Evolutionary conservation across 2,113 vertebrate species (phyloP), one percentile per base, ranked within the genome.

Genomic region (Rhinolophus sinicus): DNA sequence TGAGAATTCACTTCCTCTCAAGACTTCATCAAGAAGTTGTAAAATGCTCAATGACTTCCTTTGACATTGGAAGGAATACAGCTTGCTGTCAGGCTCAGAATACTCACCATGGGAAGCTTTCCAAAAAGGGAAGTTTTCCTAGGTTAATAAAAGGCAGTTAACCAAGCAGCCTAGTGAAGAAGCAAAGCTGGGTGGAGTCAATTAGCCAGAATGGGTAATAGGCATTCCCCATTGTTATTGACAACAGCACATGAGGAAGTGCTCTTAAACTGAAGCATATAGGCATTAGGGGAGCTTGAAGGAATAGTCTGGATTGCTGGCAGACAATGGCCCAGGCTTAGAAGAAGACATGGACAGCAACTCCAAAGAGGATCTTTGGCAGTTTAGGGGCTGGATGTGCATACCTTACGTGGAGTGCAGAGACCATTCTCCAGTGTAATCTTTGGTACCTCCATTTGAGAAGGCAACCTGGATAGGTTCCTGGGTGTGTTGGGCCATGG

Each of bases 21-120:
- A 97, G 78, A 97, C 93, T 95, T 96, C 81, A 94, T 97, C 93
- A 97, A 97, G 96, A 97, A 91, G 83, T 97, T 95, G 93, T 97
- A 97, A 96, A 97, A 97, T 92, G 67, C 33, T 96, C 84, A 87
- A 84, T 96, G 98, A 98, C 96, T 98, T 98, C 97, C 96, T 97
- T 97, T 96, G 96, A 96, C 86, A 96, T 86, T 97, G 90, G 95
- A 92, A 93, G 83, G 93, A 72, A 64, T 65, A 47, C 88, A 73
- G 67, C 97, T 98, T 98, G 52, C 58, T 97, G 52, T 97, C 96
- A 95, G 91, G 85, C 92, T 87, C 89, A 16, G 33, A 94, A 12
- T 93, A 52, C 90, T 94, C 77, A 72, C 54, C 44, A 58, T 40
- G 38, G 78, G 90, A 96, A 88, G 93, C 89, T 95, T 96, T 94